These are phyloP conservation scores for Thryonomys swinderianus DNA, from an alignment of 2,113 vertebrate genomes.

Conservation along the genomic window DNA sequence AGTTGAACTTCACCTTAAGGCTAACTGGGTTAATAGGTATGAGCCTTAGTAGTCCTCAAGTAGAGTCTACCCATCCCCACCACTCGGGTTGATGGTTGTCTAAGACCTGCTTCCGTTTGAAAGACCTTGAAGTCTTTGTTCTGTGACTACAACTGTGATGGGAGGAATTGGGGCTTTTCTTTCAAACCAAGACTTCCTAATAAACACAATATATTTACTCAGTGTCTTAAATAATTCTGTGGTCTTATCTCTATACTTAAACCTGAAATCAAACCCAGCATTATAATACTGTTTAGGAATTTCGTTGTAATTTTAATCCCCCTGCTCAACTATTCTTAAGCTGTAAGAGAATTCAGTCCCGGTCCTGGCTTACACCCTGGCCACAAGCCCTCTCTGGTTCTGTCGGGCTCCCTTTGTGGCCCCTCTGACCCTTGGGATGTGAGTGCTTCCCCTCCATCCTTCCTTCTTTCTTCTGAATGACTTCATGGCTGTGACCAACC, in stretches of 20 bases:
- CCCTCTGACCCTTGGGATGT: neutral
- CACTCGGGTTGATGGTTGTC: neutral
- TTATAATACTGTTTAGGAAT: neutral
- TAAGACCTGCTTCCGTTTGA: neutral
- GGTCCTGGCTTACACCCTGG: too few species aligned
- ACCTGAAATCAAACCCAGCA: neutral
- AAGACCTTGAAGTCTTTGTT: neutral
- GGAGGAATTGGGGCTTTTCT: neutral
- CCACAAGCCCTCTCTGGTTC: neutral
- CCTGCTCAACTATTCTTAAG: neutral
- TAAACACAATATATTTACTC: neutral
- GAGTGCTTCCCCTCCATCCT: rapidly evolving
- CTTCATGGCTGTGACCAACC: neutral
- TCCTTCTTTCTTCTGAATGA: neutral
- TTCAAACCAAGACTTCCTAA: neutral
- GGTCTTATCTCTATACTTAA: neutral
- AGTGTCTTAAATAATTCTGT: neutral
- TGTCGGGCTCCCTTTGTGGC: neutral
- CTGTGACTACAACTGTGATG: neutral
- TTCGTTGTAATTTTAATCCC: neutral
- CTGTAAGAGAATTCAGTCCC: neutral
- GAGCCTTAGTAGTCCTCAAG: neutral
- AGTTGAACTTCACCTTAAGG: neutral
- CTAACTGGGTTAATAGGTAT: neutral
- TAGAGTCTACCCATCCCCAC: neutral